phyloP scores from a whole-genome alignment of 2,888 invertebrate species.

The Perithous albicinctus region DNA sequence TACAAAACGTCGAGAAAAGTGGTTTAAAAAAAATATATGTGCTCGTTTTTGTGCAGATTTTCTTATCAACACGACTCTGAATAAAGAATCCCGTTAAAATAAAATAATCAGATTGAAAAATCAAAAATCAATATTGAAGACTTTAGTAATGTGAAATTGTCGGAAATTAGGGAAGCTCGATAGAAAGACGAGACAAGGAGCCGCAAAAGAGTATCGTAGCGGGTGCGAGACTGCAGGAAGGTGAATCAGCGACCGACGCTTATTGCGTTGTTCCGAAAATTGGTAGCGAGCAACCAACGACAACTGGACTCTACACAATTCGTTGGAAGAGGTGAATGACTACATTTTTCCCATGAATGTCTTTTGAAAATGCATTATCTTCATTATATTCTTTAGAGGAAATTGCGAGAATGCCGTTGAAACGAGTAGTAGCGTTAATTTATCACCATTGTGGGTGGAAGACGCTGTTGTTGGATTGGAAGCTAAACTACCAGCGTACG shows the following conservation, averaged over 20 bases:
- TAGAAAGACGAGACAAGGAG: conserved; percentile 75
- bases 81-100: no score
- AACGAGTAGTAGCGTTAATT: conserved; percentile 86
- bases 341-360: conserved; percentile 10
- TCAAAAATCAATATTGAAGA: neutral
- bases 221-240: conserved; percentile 83
- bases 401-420: conserved; percentile 77
- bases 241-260: conserved; percentile 86
- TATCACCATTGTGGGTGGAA: conserved; percentile 87
- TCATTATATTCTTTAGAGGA: conserved; percentile 71
- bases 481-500: conserved; percentile 90
- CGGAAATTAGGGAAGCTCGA: conserved; percentile 77
- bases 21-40: no score
- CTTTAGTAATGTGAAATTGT: neutral
- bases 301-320: conserved; percentile 86
- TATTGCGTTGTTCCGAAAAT: conserved; percentile 84
- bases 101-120: no score
- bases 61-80: no score
- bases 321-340: conserved; percentile 86
- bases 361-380: conserved; percentile 15
- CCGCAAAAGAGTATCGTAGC: conserved; percentile 78
- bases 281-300: conserved; percentile 85
- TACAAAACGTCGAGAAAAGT: no score
- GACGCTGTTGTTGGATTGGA: conserved; percentile 88
- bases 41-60: no score